These are phyloP conservation scores for Meiosimyza platycephala DNA, from an alignment of 2,888 invertebrate genomes.

Conservation along the genomic window DNA sequence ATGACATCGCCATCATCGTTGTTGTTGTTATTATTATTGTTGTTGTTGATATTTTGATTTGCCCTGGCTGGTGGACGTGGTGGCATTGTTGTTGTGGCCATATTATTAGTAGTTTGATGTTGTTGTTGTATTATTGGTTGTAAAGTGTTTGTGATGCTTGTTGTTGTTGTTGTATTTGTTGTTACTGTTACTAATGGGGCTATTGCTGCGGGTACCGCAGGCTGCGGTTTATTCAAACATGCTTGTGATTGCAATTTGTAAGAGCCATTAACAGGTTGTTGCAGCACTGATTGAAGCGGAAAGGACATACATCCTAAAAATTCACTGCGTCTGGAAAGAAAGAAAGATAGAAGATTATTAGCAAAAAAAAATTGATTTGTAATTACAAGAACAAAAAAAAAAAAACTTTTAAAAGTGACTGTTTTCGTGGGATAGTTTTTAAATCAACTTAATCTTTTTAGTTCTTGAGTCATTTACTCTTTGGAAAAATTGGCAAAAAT, in stretches of 20 bases:
- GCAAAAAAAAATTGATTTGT: too few species aligned
- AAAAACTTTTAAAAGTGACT: too few species aligned
- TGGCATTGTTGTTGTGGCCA: slow-evolving; percentile 43
- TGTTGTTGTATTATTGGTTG: slow-evolving; percentile 43
- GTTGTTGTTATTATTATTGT: slow-evolving; percentile 35
- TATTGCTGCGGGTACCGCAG: slow-evolving; percentile 47
- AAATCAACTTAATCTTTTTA: too few species aligned
- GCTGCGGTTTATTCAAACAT: slow-evolving; percentile 69
- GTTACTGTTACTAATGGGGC: slow-evolving; percentile 41
- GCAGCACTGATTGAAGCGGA: slow-evolving; percentile 83
- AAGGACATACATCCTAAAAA: slow-evolving; percentile 95
- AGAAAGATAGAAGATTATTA: neutral
- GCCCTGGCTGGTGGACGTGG: slow-evolving; percentile 29
- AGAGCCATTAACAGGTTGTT: slow-evolving; percentile 76
- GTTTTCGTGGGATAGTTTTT: too few species aligned
- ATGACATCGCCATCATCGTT: slow-evolving; percentile 20
- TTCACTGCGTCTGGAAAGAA: slow-evolving; percentile 86
- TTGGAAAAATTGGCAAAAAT: too few species aligned
- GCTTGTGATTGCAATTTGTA: slow-evolving; percentile 80
- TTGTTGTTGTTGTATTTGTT: slow-evolving; percentile 32
- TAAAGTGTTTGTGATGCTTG: slow-evolving; percentile 18
- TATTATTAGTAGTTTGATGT: slow-evolving; percentile 37
- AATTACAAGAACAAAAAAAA: neutral
- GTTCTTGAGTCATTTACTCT: too few species aligned
- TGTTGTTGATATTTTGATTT: slow-evolving; percentile 28